These are phyloP conservation scores for Dromas ardeola DNA, from an alignment of 2,113 vertebrate genomes.

Conservation along the genomic window DNA sequence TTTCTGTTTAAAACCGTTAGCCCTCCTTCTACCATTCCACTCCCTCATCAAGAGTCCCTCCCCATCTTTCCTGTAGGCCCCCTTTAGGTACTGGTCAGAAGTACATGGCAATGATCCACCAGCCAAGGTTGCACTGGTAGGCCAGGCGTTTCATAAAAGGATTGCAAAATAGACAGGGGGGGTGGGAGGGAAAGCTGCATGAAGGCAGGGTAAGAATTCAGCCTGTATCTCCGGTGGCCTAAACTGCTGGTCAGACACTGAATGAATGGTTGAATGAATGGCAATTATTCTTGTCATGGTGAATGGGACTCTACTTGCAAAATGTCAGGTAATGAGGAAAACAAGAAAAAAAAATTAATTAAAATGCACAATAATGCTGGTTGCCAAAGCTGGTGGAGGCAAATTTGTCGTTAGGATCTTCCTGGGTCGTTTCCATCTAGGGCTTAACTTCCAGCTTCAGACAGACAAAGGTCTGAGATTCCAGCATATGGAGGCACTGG, in stretches of 20 bases:
- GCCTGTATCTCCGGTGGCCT: background rate
- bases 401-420: background rate
- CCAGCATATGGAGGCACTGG: background rate
- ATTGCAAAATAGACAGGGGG: background rate
- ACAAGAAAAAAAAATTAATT: background rate
- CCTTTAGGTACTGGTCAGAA: background rate
- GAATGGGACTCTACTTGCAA: background rate
- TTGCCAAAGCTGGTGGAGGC: background rate
- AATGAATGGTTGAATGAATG: background rate
- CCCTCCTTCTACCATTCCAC: no score
- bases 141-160: background rate
- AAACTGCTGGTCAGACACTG: background rate
- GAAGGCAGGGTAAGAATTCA: background rate
- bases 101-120: background rate
- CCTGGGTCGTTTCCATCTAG: background rate
- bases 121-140: background rate
- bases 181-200: background rate
- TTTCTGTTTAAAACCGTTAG: no score
- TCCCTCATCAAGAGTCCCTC: no score
- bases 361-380: background rate
- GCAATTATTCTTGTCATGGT: background rate
- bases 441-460: background rate
- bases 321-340: background rate
- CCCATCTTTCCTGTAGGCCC: no score
- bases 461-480: background rate